phyloP scores from a whole-genome alignment of 2,888 invertebrate species.

The Machimus rusticus region DNA sequence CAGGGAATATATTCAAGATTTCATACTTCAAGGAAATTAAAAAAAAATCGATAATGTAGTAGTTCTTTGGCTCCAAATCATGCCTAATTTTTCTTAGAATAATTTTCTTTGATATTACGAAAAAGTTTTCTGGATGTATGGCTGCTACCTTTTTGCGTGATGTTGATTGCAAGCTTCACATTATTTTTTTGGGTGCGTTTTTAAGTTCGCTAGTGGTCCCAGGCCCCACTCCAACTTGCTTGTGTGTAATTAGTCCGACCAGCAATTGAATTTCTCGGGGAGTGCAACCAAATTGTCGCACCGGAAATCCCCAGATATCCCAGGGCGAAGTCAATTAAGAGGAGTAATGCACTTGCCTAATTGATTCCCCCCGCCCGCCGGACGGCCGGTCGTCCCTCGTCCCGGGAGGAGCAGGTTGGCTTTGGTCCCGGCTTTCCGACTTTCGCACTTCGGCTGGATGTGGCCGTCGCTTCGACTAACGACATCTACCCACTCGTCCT shows the following conservation, averaged over 20 bases:
- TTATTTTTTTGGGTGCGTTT: no score
- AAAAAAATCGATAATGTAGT: no score
- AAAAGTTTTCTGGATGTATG: no score
- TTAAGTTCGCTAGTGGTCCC: not conserved
- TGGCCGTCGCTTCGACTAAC: not conserved
- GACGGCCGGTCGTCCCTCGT: not conserved
- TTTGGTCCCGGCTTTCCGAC: not conserved
- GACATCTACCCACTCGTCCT: not conserved
- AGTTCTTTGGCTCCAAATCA: no score
- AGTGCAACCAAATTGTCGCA: not conserved
- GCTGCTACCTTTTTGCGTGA: no score
- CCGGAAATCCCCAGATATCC: not conserved
- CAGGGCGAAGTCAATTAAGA: constrained; percentile 1
- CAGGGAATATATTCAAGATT: no score
- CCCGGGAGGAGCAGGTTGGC: not conserved
- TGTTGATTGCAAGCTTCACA: no score
- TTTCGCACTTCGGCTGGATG: not conserved
- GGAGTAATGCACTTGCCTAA: constrained; percentile 15
- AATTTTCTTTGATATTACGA: no score
- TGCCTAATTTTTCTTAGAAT: no score
- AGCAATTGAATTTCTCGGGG: not conserved
- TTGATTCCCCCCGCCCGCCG: not conserved
- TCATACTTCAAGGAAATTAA: no score
- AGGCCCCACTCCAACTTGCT: not conserved
- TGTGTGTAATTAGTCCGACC: not conserved